Base-by-base conservation (phyloP, 2,113 vertebrate genomes). In the Falco punctatus region DNA sequence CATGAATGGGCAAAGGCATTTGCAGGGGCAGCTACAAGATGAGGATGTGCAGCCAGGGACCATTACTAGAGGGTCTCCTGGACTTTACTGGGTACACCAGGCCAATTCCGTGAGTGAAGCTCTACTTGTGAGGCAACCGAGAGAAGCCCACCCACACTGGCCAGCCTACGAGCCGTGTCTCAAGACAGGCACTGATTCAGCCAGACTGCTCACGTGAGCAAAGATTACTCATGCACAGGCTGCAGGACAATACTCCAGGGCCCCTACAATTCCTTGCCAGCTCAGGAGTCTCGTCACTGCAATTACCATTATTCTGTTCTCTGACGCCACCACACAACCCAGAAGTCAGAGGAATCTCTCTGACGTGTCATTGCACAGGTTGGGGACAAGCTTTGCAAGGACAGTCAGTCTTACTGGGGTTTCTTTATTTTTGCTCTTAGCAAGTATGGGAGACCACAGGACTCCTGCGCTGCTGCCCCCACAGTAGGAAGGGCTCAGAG, bases 151-250 rank as follows among this genome's bases (percentile, higher is more conserved):
- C 20, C 20, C 51, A 75, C 62, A 9, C 44, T 28, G 20, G 32
- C 40, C 64, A 79, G 33, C 46, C 70, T n/a, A 58, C 28, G 58
- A 85, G 54, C 49, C 42, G 0, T 65, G 78, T 54, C 94, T 81
- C 38, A n/a, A 72, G 69, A 24, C 81, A 89, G 62, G 38, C 66
- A 79, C 46, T 85, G 84, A 90, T 75, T 95, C 94, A 95, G 42
- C 26, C 42, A 58, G 26, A 81, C n/a, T 55, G 44, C 51, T 85
- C 78, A 42, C 23, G 35, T 6, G 27, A 91, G 54, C n/a, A 44
- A 52, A 51, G 67, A 87, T 93, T 77, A 95, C 51, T 89, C 91
- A 85, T 2, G 16, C 44, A 35, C n/a, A 80, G 40, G 46, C 54
- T 92, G 46, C 81, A 94, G 74, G 54, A 92, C 22, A 83, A 72